phyloP scores from a whole-genome alignment of 2,113 vertebrate genomes.

The Sylvia atricapilla region DNA sequence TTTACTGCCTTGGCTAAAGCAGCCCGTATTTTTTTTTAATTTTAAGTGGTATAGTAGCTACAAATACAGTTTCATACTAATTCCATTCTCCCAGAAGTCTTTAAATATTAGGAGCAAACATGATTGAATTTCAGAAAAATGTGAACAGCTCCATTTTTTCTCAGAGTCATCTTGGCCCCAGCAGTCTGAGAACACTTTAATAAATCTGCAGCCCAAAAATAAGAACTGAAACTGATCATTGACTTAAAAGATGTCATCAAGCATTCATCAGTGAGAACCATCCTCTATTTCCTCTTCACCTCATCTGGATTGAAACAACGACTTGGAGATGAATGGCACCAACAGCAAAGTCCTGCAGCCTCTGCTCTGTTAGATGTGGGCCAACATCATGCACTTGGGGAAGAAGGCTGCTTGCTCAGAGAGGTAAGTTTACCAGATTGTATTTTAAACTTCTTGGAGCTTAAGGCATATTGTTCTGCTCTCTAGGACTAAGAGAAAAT shows the following conservation, averaged over 20 bases:
- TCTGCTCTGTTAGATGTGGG: background rate
- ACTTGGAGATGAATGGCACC: background rate
- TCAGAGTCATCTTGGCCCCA: background rate
- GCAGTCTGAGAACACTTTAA: background rate
- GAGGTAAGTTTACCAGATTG: background rate
- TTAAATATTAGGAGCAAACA: background rate
- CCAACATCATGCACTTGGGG: background rate
- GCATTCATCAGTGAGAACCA: background rate
- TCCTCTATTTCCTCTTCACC: background rate
- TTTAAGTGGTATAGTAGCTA: background rate
- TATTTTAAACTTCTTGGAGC: background rate
- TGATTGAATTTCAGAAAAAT: background rate
- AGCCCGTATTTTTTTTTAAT: background rate
- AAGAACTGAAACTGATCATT: background rate
- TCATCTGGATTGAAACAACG: background rate
- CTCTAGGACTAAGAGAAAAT: background rate
- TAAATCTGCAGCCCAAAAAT: background rate
- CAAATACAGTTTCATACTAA: background rate
- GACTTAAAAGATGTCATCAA: background rate
- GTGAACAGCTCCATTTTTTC: background rate
- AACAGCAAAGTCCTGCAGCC: background rate
- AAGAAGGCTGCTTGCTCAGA: background rate
- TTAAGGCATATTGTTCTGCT: background rate
- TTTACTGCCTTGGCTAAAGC: too few species aligned
- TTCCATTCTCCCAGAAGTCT: background rate